Evolutionary conservation across 2,888 invertebrate genomes (phyloP).

Genomic region (Erebia palarica): DNA sequence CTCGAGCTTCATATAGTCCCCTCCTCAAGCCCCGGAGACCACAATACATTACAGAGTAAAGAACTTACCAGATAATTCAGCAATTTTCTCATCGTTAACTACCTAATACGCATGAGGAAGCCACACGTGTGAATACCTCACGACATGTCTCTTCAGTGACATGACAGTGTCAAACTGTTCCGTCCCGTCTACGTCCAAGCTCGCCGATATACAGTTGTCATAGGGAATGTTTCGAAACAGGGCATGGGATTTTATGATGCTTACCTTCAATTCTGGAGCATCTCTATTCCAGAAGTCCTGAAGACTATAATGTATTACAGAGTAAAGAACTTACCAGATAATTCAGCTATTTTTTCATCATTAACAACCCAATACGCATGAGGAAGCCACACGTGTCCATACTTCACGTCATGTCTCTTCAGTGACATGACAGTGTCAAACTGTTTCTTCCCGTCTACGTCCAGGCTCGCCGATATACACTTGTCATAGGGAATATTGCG

Average conservation of each 20-base stretch:
- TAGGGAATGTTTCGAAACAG: conserved; percentile 86
- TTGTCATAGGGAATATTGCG: conserved; percentile 87
- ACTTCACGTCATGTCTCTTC: conserved; percentile 79
- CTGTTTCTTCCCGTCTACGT: conserved; percentile 88
- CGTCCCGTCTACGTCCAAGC: conserved; percentile 87
- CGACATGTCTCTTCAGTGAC: conserved; percentile 82
- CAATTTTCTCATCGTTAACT: conserved; percentile 88
- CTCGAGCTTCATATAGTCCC: too few species aligned
- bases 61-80: conserved; percentile 85
- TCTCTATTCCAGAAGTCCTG: too few species aligned
- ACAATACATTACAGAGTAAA: too few species aligned
- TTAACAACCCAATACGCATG: conserved; percentile 88
- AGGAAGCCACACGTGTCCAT: conserved; percentile 88
- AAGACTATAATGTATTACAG: neutral
- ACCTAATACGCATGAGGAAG: conserved; percentile 88
- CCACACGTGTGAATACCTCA: conserved; percentile 86
- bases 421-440: conserved; percentile 85
- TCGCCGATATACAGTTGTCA: conserved; percentile 86
- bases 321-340: conserved; percentile 80
- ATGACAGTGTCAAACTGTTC: conserved; percentile 86
- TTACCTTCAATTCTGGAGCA: conserved; percentile 45
- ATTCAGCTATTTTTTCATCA: conserved; percentile 86
- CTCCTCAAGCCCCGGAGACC: too few species aligned
- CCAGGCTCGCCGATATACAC: conserved; percentile 86
- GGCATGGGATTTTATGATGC: conserved; percentile 86